Evolutionary conservation across 2,888 invertebrate genomes (phyloP), one percentile per base, ranked within the genome.

Genomic region (Cotesia congregata): DNA sequence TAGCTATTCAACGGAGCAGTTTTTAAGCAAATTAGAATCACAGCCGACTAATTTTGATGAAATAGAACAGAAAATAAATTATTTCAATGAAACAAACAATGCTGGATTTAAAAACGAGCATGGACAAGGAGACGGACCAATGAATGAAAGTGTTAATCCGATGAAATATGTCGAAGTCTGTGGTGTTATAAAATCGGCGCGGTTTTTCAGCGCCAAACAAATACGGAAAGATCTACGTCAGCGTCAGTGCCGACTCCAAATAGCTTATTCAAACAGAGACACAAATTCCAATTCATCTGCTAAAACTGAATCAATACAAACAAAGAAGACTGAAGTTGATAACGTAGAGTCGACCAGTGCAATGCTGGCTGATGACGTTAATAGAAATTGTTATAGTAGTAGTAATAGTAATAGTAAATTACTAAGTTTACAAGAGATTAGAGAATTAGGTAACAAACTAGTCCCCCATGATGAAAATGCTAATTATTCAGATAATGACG

Each of bases 171-270:
- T 85, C 67, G 81, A 82, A 72, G 85, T 86, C 0, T 72, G 79
- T 50, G 88, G 87, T 61, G 80, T 82, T 40, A 82, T 88, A 20
- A 81, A 85, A 38, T 84, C 86, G 30, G 80, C 84, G 5, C 75
- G 75, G 59, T 71, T 74, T 67, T 67, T 60, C 3, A 74, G 67
- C 40, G 68, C 71, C 82, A 80, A 79, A 9, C 87, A 86, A 78
- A 79, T 81, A 50, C 70, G 79, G 67, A 78, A 75, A 67, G 76
- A 75, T 6, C 74, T 70, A n/a, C 67, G 73, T 41, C 87, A 84
- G 79, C 90, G 93, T 75, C 92, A 92, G 68, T 93, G 93, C 84
- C 93, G 92, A 85, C 86, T 93, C 72, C 93, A 93, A 87, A 91
- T 93, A 15, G 92, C 92, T 40, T 94, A 93, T 86, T 92, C 85